Evolutionary conservation across 2,888 invertebrate species (phyloP).

Genomic region (Trachelus troglodyta): DNA sequence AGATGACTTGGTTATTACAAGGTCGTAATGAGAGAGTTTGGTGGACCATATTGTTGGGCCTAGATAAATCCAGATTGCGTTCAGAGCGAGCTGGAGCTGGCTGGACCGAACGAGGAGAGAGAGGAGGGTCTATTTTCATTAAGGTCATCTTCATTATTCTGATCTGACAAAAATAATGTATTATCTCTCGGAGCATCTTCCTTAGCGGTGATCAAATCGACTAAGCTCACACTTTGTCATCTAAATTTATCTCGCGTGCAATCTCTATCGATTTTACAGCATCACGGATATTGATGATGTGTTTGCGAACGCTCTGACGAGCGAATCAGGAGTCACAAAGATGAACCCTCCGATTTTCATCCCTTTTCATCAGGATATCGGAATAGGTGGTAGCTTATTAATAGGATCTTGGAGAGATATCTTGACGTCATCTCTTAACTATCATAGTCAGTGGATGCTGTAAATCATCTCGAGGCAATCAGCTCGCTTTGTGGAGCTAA

Average conservation of each 20-base stretch:
- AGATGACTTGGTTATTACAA: conserved; percentile 49
- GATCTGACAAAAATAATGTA: background rate
- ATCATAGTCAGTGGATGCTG: conserved; percentile 4
- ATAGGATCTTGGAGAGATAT: conserved; percentile 5
- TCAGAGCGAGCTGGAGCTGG: conserved; percentile 38
- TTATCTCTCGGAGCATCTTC: background rate
- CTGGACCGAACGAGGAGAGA: conserved; percentile 51
- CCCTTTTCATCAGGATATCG: background rate
- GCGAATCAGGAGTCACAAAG: background rate
- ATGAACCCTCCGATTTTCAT: background rate
- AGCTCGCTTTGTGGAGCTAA: conserved; percentile 32
- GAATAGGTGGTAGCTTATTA: conserved; percentile 3
- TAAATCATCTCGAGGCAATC: conserved; percentile 42
- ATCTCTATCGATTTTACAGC: background rate
- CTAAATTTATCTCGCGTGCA: conserved; percentile 1
- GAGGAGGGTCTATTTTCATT: conserved; percentile 53
- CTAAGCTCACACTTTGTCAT: background rate
- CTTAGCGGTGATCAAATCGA: background rate
- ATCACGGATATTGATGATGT: background rate
- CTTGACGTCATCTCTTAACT: background rate
- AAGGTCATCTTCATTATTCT: conserved; percentile 23
- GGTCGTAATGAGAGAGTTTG: conserved; percentile 48
- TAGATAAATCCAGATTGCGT: conserved; percentile 29
- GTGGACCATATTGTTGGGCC: conserved; percentile 5
- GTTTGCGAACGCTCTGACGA: background rate